Percentiles rank a stretch among this genome's conserved stretches.
Evolutionary conservation across 2,888 invertebrate genomes (phyloP).

Genomic region (Caenorhabditis afra): DNA sequence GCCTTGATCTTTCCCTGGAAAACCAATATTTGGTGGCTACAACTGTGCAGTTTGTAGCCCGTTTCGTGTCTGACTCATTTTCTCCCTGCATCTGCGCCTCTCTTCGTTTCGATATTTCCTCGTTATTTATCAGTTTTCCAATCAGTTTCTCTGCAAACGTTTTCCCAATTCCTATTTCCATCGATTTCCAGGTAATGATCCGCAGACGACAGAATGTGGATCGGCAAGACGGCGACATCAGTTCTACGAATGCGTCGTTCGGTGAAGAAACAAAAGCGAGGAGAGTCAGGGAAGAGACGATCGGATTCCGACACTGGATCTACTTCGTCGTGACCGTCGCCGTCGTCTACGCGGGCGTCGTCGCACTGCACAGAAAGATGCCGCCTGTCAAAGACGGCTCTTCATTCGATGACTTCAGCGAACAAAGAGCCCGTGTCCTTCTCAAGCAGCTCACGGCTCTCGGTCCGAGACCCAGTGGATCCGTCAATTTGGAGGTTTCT

Average conservation of each 20-base stretch:
- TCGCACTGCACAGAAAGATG: slow-evolving; percentile 72
- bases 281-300: slow-evolving; percentile 24
- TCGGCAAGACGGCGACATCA: slow-evolving; percentile 11
- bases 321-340: slow-evolving; percentile 72
- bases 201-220: slow-evolving; percentile 18
- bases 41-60: slow-evolving; percentile 23
- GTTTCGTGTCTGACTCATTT: slow-evolving; percentile 24
- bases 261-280: slow-evolving; percentile 13
- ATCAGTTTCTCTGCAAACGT: slow-evolving; percentile 14
- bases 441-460: slow-evolving; percentile 72
- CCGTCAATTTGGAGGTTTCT: slow-evolving; percentile 74
- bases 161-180: neutral
- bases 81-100: slow-evolving; percentile 23
- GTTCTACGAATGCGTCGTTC: slow-evolving; percentile 1
- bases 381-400: slow-evolving; percentile 59
- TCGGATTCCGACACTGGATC: slow-evolving; percentile 79
- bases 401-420: slow-evolving; percentile 62
- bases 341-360: slow-evolving; percentile 74
- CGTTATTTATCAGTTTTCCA: slow-evolving; percentile 19
- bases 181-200: slow-evolving; percentile 30
- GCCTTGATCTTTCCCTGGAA: neutral
- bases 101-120: neutral
- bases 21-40: slow-evolving; percentile 51
- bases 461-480: slow-evolving; percentile 78
- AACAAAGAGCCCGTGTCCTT: slow-evolving; percentile 69